Evolutionary conservation across 2,888 invertebrate genomes (phyloP), one percentile per base, ranked within the genome.

Genomic region (Anaspis maculata): DNA sequence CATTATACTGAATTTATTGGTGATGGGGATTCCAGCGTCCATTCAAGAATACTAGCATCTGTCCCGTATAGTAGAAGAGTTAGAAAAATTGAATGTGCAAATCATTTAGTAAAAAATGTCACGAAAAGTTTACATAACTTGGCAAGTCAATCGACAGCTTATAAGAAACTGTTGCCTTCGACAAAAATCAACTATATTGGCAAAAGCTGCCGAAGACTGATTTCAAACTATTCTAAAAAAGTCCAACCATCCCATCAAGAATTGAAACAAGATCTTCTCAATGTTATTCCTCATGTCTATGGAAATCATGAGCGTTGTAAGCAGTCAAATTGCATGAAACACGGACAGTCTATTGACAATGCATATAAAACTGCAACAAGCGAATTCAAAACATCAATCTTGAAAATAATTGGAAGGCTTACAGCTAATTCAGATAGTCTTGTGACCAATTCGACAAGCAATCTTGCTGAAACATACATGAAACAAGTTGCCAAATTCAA

Each of bases 11-110:
- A 32, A 14, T 34, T 42, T 27, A 30, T 47, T 14, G 46, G 35
- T 10, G 42, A 45, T 36, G 41, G 43, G 1, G 44, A 48, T 24
- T 41, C 44, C 1, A 42, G 39, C 19, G 45, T 41, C 3, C 39
- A 32, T 39, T 13, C 29, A 6, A 43, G 40, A 24, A 31, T 47
- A 9, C 30, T 28, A 16, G 13, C 30, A 16, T 34, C 36, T n/a
- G 45, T 46, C 5, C 13, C 37, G 7, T 46, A 45, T 32, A 34
- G 40, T 3, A 1, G 13, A 7, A 30, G 37, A 1, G 31, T 46
- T 13, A 24, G 27, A 19, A 41, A 46, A 37, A 30, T 39, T 6
- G 35, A 43, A 15, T 45, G 41, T 25, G 37, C 32, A 6, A 46
- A 42, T 21, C 42, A 45, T 34, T 36, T 33, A 3, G 9, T 46